Evolutionary conservation across 2,888 invertebrate genomes (phyloP).

Genomic region (Hydrotaea cyrtoneurina): DNA sequence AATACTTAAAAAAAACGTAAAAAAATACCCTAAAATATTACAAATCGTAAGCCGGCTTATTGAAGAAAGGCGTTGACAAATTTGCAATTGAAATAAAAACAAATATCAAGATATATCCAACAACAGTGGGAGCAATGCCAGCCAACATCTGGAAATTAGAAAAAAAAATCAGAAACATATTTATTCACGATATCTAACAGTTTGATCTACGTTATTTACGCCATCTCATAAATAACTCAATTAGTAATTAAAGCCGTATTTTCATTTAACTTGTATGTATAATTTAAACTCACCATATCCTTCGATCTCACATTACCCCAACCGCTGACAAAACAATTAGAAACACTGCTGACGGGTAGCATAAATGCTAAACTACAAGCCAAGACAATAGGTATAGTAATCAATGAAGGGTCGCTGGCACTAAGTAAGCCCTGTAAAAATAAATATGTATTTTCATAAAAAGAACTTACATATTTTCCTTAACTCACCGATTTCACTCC

Average conservation of each 20-base stretch:
- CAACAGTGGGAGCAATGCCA: slow-evolving; percentile 44
- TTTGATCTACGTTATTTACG: too few relatives aligned
- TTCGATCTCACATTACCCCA: slow-evolving; percentile 57
- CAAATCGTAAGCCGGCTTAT: neutral
- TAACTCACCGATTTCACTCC: neutral
- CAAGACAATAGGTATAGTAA: slow-evolving; percentile 44
- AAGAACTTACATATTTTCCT: neutral
- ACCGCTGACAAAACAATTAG: slow-evolving; percentile 52
- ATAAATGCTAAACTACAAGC: slow-evolving; percentile 46
- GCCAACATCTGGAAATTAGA: slow-evolving; percentile 46
- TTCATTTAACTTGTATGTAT: neutral
- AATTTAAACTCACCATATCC: slow-evolving; percentile 40
- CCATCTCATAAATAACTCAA: too few relatives aligned
- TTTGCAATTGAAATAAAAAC: neutral
- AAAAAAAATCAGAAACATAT: neutral
- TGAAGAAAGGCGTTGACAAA: neutral
- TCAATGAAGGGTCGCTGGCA: neutral
- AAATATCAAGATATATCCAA: slow-evolving; percentile 35
- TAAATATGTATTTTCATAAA: neutral
- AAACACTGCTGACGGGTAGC: slow-evolving; percentile 51
- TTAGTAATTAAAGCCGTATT: too few relatives aligned
- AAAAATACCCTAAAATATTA: neutral
- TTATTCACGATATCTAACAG: too few relatives aligned
- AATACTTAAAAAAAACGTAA: too few relatives aligned
- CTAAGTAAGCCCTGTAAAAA: neutral